Base-by-base conservation (phyloP, 2,113 vertebrate species). In the Heterotis niloticus region DNA sequence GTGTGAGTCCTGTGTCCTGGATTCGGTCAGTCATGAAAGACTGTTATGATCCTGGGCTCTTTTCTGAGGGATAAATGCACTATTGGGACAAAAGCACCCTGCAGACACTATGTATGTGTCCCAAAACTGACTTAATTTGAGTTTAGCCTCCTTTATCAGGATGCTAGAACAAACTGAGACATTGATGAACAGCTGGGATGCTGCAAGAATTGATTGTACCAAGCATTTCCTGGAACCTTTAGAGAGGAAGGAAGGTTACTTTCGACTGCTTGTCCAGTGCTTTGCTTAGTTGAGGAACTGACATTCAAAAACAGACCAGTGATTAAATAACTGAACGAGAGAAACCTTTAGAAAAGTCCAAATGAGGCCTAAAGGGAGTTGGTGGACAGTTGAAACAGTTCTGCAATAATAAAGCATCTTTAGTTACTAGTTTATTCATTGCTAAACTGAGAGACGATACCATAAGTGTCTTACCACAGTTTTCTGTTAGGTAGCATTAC, bases 351-450 rank as follows among this genome's bases (percentile, higher is more conserved):
- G 66, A 72, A 84, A 80, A 80, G 81, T 71, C 80, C 67, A 79
- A 82, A 84, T 79, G 24, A 64, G 68, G 85, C 83, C 80, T 86
- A 88, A 86, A 83, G 78, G 78, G 83, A 83, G 88, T 89, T 86
- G 85, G 17, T 5, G 76, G 80, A 10, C 28, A 24, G 24, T 76
- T 44, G 3, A 78, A 81, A 10, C 28, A 24, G 24, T 76, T 44
- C 34, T 44, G 7, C 34, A 44, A 4, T 44, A n/a, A n/a, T n/a
- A n/a, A n/a, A n/a, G n/a, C n/a, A n/a, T 59, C 9, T 59, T 59
- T 59, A 12, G 9, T 59, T 59, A 59, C n/a, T n/a, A n/a, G n/a
- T 59, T 9, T 59, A 10, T 57, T 56, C 57, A 13, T 57, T 73
- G 62, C 10, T 68, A 78, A 67, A 5, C 20, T 20, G 44, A 68